Base-by-base conservation (phyloP, 2,888 invertebrate genomes). In the Lasius fuliginosus region DNA sequence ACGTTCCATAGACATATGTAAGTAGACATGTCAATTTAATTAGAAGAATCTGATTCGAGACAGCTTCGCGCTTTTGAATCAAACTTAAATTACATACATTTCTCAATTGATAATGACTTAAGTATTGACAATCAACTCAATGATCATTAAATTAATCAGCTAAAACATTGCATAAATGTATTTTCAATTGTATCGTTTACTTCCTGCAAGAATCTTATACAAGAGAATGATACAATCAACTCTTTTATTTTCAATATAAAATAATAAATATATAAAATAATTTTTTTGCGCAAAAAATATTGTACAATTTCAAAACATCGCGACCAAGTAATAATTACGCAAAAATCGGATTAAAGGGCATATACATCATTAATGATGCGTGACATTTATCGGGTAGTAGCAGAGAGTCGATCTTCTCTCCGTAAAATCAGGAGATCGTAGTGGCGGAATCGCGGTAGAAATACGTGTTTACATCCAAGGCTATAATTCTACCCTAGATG, bases 1-100 rank as follows among this genome's bases (percentile, higher is more conserved):
- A 91, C 91, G 87, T 87, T 93, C 94, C 88, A 92, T 95, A 92
- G 94, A 95, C 94, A 94, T 94, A 94, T 95, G 95, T 95, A 87
- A 94, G 95, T 94, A 83, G 27, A 85, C 12, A 3, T 77, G 64
- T 68, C 53, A 67, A 67, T 82, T n/a, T 1, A 40, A 18, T 23
- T 40, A 60, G 40, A 4, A 2, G 42, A n/a, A 53, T 42, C n/a
- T 12, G n/a, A 42, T 23, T 79, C 12, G 42, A 33, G 12, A 27
- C 15, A 42, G 3, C 30, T 68, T 40, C 0, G 58, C 23, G 8
- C 18, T 33, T 53, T 12, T 40, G 36, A 65, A 9, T 11, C 33
- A 46, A 75, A 68, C 30, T 18, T 6, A 5, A 18, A 36, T 12
- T 18, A 15, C 18, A 36, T 27, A 18, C 18, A 67, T 56, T 30